phyloP scores from a whole-genome alignment of 2,888 invertebrate genomes.

The Caradrina kadenii region DNA sequence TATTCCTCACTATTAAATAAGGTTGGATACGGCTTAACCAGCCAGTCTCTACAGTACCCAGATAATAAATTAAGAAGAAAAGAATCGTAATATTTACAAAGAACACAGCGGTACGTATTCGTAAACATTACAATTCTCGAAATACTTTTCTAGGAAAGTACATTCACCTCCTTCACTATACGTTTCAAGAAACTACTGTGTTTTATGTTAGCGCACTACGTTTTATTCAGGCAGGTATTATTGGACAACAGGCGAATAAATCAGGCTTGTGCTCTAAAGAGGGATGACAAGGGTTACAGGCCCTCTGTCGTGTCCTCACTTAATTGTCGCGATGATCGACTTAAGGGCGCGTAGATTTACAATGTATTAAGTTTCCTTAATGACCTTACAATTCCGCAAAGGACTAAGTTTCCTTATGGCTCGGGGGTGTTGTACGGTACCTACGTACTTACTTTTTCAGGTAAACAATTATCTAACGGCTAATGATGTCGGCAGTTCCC shows the following conservation, averaged over 20 bases:
- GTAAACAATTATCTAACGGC: too few relatives aligned
- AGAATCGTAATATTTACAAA: constrained; percentile 33
- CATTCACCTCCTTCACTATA: constrained; percentile 18
- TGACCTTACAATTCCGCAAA: neutral
- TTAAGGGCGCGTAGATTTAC: constrained; percentile 33
- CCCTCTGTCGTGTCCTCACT: constrained; percentile 25
- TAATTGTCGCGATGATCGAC: constrained; percentile 52
- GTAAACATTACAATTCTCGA: constrained; percentile 19
- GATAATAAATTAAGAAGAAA: neutral
- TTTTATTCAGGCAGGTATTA: constrained; percentile 44
- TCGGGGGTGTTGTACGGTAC: neutral
- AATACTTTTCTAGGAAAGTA: constrained; percentile 52
- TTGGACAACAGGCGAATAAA: constrained; percentile 44
- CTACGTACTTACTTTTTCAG: too few relatives aligned
- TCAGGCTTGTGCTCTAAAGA: constrained; percentile 40
- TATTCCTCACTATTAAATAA: too few relatives aligned
- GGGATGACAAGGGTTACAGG: constrained; percentile 53
- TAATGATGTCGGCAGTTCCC: too few relatives aligned
- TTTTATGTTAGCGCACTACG: constrained; percentile 39
- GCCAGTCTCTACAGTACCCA: too few relatives aligned
- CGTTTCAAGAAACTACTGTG: constrained; percentile 24
- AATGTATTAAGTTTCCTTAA: constrained; percentile 22
- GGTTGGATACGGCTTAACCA: too few relatives aligned
- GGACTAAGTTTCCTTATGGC: neutral
- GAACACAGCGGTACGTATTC: constrained; percentile 2